Base-by-base conservation (phyloP, 2,797 vertebrate species). In the Eleutherodactylus coqui region DNA sequence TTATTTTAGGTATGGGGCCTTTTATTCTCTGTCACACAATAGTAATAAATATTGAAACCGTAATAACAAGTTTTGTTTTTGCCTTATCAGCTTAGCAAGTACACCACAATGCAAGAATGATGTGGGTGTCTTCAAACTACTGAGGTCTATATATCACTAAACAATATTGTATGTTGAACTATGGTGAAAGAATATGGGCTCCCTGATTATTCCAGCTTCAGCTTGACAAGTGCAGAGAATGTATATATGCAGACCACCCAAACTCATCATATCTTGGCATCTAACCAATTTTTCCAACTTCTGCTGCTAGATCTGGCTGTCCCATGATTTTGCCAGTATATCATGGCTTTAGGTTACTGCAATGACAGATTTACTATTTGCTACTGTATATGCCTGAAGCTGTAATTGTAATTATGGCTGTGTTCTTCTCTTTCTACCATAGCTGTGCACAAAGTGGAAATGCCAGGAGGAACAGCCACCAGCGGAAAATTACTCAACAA, bases 401-500 rank as follows among this genome's bases (percentile, higher is more conserved):
- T 83, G n/a, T 32, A n/a, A n/a, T n/a, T n/a, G n/a, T n/a, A n/a
- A n/a, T n/a, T n/a, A n/a, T n/a, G n/a, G n/a, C n/a, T n/a, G n/a
- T 85, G 19, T 21, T 21, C 14, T 16, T 69, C 38, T 62, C 17
- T 49, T 19, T 49, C 5, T 34, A 21, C 67, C 11, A 1, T 93
- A 99, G 98, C 94, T 99, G 98, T 88, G 96, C 96, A 0, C 97
- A 99, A 93, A 97, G 97, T 51, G 97, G 96, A 88, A 96, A 95
- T 90, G 94, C 97, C 0, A 96, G 97, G 51, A 94, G 97, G 92
- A 98, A 96, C 95, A 97, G 96, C 94, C 97, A 98, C 95, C 98
- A 98, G 94, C 96, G 97, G 89, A 99, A 99, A 93, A 96, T 96
- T 89, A 96, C 96, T 93, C 98, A 99, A 93, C 98, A 99, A 91